Percentiles rank a stretch among this genome's conserved stretches.
Evolutionary conservation across 2,113 vertebrate species (phyloP).

Genomic region (Platysternon megacephalum): DNA sequence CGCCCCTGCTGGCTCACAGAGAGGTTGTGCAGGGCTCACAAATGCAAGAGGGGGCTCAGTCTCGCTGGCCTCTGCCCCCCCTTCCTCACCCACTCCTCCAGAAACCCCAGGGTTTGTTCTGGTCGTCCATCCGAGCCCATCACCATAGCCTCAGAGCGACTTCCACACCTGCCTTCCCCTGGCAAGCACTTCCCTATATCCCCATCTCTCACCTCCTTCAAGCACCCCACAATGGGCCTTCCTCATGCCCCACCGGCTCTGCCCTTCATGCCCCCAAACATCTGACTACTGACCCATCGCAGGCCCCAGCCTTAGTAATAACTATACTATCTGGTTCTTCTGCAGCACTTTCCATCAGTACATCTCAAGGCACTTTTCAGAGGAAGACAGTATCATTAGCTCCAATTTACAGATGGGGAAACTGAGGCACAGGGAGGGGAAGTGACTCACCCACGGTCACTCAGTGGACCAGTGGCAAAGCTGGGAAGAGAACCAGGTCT

Average conservation of each 20-base stretch:
- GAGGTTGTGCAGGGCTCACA: no score
- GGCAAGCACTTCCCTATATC: not conserved
- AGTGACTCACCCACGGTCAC: not conserved
- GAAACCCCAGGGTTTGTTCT: not conserved
- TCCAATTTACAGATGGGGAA: not conserved
- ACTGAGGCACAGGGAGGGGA: not conserved
- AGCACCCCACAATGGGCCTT: not conserved
- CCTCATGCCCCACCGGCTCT: not conserved
- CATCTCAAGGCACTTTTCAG: not conserved
- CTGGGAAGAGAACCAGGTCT: not conserved
- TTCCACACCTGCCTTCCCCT: not conserved
- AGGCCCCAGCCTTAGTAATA: not conserved
- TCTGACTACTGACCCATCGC: not conserved
- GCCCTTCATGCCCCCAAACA: not conserved
- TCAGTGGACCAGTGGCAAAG: not conserved
- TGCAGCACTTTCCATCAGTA: not conserved
- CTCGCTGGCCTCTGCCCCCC: not conserved
- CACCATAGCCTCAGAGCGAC: not conserved
- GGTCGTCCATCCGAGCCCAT: no score
- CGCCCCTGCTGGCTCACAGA: not conserved
- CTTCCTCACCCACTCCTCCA: not conserved
- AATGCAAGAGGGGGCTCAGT: not conserved
- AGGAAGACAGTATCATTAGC: not conserved
- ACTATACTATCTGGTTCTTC: not conserved
- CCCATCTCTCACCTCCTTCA: not conserved